A percentile compares a stretch with the other conserved stretches of the same genome.
These are phyloP conservation scores for Nanorana parkeri DNA, from an alignment of 2,113 vertebrate genomes.

Conservation along the genomic window DNA sequence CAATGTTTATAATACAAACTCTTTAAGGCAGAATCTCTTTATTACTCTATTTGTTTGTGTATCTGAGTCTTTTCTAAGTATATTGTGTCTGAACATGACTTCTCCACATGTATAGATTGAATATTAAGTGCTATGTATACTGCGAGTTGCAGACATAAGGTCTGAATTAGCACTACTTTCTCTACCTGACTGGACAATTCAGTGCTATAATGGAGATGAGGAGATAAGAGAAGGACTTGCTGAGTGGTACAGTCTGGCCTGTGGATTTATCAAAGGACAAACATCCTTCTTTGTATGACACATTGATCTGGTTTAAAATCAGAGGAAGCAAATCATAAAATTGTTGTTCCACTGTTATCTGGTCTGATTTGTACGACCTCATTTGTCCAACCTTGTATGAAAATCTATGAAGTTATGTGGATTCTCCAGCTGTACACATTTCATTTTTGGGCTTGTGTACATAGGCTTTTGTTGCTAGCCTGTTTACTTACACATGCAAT, in stretches of 20 bases:
- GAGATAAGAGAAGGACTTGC: not conserved
- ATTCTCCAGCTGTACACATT: too few relatives aligned
- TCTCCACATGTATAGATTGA: slow-evolving; percentile 41
- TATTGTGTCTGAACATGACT: slow-evolving; percentile 32
- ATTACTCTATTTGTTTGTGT: slow-evolving; percentile 40
- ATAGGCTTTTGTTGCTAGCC: too few relatives aligned
- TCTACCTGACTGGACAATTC: not conserved
- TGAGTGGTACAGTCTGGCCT: slow-evolving; percentile 16
- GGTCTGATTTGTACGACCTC: not conserved
- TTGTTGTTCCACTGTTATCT: not conserved
- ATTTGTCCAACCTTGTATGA: too few relatives aligned
- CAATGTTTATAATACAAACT: slow-evolving; percentile 51
- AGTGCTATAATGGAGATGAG: not conserved
- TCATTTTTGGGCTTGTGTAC: too few relatives aligned
- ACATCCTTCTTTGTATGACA: not conserved
- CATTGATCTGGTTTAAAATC: not conserved
- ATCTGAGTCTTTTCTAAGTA: not conserved
- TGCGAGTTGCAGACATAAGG: slow-evolving; percentile 1
- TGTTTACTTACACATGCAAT: too few relatives aligned
- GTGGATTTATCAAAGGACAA: not conserved
- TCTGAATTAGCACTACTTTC: not conserved
- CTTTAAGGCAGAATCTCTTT: slow-evolving; percentile 32
- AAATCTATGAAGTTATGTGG: too few relatives aligned
- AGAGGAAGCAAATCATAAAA: not conserved
- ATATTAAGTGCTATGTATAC: slow-evolving; percentile 38